These are phyloP conservation scores for Barypeithes pellucidus DNA, from an alignment of 2,888 invertebrate genomes.

Conservation along the genomic window DNA sequence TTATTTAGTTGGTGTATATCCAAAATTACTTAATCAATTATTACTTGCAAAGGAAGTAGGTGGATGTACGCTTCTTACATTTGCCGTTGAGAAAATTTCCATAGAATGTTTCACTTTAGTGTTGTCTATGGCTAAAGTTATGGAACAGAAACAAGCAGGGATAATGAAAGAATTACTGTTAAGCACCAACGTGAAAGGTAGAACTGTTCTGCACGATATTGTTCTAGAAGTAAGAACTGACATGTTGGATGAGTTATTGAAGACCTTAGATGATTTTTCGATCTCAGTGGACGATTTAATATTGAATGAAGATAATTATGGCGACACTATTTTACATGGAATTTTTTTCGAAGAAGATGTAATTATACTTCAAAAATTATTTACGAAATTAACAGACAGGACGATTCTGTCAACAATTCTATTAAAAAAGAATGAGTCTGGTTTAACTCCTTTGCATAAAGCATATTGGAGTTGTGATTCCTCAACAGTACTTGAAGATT, in stretches of 20 bases:
- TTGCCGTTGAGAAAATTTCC: not conserved
- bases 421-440: not conserved
- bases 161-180: not conserved
- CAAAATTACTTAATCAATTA: not conserved
- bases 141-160: not conserved
- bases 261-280: not conserved
- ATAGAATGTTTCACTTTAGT: not conserved
- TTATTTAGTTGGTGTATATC: not conserved
- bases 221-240: not conserved
- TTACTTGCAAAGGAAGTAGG: not conserved
- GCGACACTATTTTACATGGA: not conserved
- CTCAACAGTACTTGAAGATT: not conserved
- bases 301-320: not conserved
- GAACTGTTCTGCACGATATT: not conserved
- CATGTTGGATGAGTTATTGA: not conserved
- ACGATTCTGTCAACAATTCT: not conserved
- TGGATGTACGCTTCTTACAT: not conserved
- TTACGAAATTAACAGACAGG: not conserved
- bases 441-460: not conserved
- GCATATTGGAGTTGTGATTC: not conserved
- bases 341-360: not conserved
- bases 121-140: not conserved
- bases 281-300: not conserved
- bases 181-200: not conserved
- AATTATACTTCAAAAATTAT: not conserved